Evolutionary conservation across 2,888 invertebrate genomes (phyloP).

Genomic region (Leptinotarsa haldemani): DNA sequence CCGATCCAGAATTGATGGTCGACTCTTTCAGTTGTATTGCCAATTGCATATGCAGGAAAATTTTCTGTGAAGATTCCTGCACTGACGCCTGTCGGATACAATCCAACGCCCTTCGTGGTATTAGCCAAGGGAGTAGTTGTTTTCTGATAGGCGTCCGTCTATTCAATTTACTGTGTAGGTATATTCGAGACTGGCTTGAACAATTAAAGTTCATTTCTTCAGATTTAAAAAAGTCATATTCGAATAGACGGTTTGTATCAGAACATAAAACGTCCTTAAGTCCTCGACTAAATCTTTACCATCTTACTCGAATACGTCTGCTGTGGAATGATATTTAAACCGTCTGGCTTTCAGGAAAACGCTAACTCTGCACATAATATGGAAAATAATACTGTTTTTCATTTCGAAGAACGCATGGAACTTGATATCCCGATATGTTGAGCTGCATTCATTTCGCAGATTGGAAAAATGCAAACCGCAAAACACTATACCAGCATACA

Average conservation of each 20-base stretch:
- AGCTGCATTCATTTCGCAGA: background rate
- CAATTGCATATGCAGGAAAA: too few relatives aligned
- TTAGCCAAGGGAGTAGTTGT: too few relatives aligned
- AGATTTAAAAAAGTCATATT: background rate
- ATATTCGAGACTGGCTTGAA: too few relatives aligned
- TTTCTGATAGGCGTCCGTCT: too few relatives aligned
- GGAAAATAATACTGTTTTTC: background rate
- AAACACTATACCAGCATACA: background rate
- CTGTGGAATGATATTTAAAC: background rate
- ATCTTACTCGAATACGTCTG: background rate
- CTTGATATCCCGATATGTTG: background rate
- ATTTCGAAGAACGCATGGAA: background rate
- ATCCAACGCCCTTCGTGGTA: too few relatives aligned
- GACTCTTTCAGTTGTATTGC: too few relatives aligned
- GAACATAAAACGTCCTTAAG: background rate
- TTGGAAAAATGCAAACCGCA: background rate
- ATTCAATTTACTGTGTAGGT: too few relatives aligned
- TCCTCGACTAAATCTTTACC: background rate
- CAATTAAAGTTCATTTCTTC: too few relatives aligned
- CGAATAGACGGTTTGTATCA: background rate
- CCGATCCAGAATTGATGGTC: too few relatives aligned
- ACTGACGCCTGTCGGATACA: too few relatives aligned
- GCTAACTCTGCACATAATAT: background rate
- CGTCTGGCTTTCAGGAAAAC: background rate
- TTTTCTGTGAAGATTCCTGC: too few relatives aligned